Evolutionary conservation across 2,797 vertebrate genomes (phyloP).

Genomic region (Falco novaeseelandiae): DNA sequence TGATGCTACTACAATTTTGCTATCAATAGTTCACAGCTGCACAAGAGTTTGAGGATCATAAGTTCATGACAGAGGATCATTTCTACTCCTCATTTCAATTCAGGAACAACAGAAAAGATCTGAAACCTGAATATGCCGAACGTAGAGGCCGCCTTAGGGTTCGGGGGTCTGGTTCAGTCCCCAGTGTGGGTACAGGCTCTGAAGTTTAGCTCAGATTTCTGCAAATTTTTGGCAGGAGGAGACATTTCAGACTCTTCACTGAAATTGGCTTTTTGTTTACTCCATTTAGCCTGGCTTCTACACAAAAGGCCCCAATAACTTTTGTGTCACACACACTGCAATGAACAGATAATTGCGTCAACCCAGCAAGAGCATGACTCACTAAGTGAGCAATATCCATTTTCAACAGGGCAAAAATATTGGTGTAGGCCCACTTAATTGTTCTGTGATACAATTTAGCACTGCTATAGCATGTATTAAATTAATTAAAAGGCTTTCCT

Average conservation of each 20-base stretch:
- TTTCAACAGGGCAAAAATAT: slow-evolving; percentile 45
- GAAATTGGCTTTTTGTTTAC: slow-evolving; percentile 1
- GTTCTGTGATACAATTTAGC: slow-evolving; percentile 67
- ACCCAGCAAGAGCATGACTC: slow-evolving; percentile 14
- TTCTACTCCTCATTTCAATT: neutral
- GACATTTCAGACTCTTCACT: neutral
- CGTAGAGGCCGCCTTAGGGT: neutral
- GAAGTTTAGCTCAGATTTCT: neutral
- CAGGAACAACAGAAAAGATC: neutral
- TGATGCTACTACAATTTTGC: neutral
- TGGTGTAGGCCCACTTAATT: slow-evolving; percentile 49
- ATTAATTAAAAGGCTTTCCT: slow-evolving; percentile 78
- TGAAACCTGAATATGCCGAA: neutral
- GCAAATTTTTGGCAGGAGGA: neutral
- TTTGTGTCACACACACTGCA: neutral
- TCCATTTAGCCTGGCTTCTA: neutral
- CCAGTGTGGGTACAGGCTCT: neutral
- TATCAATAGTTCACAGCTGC: neutral
- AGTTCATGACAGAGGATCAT: neutral
- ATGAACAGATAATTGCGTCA: neutral
- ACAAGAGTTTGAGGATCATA: neutral
- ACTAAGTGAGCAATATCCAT: slow-evolving; percentile 45
- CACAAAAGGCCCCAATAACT: neutral
- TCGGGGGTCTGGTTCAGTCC: neutral
- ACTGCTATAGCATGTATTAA: slow-evolving; percentile 57